Evolutionary conservation across 2,888 invertebrate species (phyloP), one percentile per base, ranked within the genome.

Genomic region (Megamerina dolium): DNA sequence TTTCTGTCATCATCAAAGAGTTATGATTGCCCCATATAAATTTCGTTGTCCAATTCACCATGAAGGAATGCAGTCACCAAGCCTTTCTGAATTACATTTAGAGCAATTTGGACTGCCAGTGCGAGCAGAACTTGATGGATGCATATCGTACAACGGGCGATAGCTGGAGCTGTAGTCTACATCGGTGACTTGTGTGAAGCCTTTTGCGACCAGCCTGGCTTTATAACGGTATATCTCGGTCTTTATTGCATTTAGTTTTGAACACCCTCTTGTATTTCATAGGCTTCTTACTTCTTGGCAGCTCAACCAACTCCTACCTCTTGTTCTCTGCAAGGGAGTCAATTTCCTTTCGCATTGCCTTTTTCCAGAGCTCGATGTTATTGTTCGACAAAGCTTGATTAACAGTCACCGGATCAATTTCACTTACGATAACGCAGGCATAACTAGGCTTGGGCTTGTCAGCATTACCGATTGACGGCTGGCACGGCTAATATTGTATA

Each of bases 21-120:
- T 23, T 46, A 39, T 19, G 47, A 42, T 27, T 46, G 46, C 27
- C 33, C 27, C 48, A 48, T 48, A 13, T 31, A 51, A 21, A 45
- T 40, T 5, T 38, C 41, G 14, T 35, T 45, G 13, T 41, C 37
- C 16, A 46, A 27, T 17, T 40, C 17, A 8, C 42, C 45, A 43
- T 44, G 37, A 16, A 48, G 26, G 27, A 48, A 48, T 4, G 46
- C 46, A 12, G 44, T 48, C 20, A 38, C 42, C 6, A 46, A 33
- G 26, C 48, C 45, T 27, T 47, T 41, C 12, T 51, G 49, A 10
- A 21, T 36, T 4, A 51, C 19, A 13, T 55, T 29, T 52, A 59
- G 30, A 16, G 37, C 36, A 43, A 33, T 29, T 26, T 55, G 38
- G 14, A 37, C 37, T 37, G 35, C 35, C 4, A 35, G 27, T 26